These are phyloP conservation scores for Zenarchopterus dispar DNA, from an alignment of 2,797 vertebrate genomes.

Conservation along the genomic window DNA sequence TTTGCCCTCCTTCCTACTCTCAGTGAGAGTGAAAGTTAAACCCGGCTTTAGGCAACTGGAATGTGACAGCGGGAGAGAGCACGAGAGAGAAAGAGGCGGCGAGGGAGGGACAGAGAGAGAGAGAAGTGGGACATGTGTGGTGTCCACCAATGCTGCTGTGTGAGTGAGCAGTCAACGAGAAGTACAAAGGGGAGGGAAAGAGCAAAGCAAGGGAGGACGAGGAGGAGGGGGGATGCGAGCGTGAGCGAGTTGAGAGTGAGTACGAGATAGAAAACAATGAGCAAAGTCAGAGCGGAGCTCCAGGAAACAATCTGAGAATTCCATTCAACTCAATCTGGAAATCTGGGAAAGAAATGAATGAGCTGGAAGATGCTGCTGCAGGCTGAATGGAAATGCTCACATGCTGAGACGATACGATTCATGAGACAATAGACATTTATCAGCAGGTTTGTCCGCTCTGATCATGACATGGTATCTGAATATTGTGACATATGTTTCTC, in stretches of 20 bases:
- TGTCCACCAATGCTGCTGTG: slow-evolving; percentile 68
- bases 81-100: slow-evolving; percentile 36
- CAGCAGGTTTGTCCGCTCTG: neutral
- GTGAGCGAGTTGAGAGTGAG: slow-evolving; percentile 14
- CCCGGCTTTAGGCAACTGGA: slow-evolving; percentile 75
- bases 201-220: slow-evolving; percentile 19
- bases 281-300: slow-evolving; percentile 58
- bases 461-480: too few relatives aligned
- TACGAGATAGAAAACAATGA: slow-evolving; percentile 22
- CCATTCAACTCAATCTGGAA: slow-evolving; percentile 71
- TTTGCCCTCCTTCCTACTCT: slow-evolving; percentile 54
- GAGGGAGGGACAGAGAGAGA: slow-evolving; percentile 33
- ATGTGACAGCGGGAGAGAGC: slow-evolving; percentile 73
- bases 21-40: slow-evolving; percentile 68
- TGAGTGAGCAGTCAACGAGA: slow-evolving; percentile 64
- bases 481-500: too few relatives aligned
- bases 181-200: slow-evolving; percentile 52
- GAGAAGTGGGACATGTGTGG: slow-evolving; percentile 51
- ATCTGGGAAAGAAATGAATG: slow-evolving; percentile 49
- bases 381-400: neutral
- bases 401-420: neutral
- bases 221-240: slow-evolving; percentile 17
- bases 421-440: neutral
- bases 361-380: slow-evolving; percentile 8
- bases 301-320: slow-evolving; percentile 85